These are phyloP conservation scores for Protaetia brevitarsis DNA, from an alignment of 1,140 invertebrate genomes.

Conservation along the genomic window DNA sequence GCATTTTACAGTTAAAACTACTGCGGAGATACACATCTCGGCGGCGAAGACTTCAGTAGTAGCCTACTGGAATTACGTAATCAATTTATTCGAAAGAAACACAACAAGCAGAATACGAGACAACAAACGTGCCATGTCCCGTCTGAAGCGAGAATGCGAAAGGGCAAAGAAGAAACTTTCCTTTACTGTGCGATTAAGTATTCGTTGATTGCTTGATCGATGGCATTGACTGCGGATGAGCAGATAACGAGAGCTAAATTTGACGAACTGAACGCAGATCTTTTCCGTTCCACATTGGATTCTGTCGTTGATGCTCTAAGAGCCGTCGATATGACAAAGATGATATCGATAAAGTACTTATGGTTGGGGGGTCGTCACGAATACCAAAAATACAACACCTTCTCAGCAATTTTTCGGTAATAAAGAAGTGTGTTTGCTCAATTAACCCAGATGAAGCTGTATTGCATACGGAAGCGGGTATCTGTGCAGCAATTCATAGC, in stretches of 20 bases:
- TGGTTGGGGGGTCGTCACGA: conserved; percentile 98
- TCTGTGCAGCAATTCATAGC: conserved; percentile 50
- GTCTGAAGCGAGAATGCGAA: background rate
- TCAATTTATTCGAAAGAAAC: too few relatives aligned
- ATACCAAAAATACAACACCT: conserved; percentile 97
- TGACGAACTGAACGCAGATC: conserved; percentile 85
- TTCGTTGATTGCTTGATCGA: background rate
- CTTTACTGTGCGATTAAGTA: background rate
- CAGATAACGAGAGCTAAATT: conserved; percentile 88
- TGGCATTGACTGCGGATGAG: background rate
- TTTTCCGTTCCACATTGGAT: conserved; percentile 92
- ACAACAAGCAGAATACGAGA: too few relatives aligned
- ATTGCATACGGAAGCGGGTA: conserved; percentile 57
- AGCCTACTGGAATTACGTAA: too few relatives aligned
- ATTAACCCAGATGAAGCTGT: conserved; percentile 58
- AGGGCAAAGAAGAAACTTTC: background rate
- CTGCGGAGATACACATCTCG: too few relatives aligned
- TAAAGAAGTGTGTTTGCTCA: conserved; percentile 52
- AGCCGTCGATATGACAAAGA: conserved; percentile 91
- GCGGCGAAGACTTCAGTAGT: conserved; percentile 96
- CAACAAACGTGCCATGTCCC: too few relatives aligned
- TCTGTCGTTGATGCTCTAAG: conserved; percentile 95
- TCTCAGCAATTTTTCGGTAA: conserved; percentile 93
- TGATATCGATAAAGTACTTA: conserved; percentile 94
- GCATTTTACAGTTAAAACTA: conserved; percentile 94